A percentile compares a stretch with the other conserved stretches of the same genome.
Evolutionary conservation across 2,797 vertebrate genomes (phyloP).

Genomic region (Phoxinus dragarum): DNA sequence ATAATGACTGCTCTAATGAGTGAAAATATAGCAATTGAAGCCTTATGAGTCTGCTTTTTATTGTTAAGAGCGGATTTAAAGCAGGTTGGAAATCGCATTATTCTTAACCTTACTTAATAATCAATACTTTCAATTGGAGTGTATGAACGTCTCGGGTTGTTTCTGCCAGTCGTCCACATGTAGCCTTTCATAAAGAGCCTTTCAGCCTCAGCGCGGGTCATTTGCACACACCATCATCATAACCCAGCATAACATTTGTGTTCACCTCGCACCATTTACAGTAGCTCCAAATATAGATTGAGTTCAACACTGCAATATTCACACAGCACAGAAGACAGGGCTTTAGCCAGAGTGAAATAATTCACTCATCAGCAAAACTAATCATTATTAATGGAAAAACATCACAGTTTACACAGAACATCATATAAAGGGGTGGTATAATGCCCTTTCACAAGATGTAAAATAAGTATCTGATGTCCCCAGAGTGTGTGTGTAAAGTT

Average conservation of each 20-base stretch:
- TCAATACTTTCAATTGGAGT: background rate
- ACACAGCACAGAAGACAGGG: background rate
- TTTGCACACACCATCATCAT: conserved; percentile 32
- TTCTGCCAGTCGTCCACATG: conserved; percentile 12
- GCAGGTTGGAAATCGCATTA: background rate
- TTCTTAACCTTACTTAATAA: background rate
- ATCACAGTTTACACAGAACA: conserved; percentile 8
- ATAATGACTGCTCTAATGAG: conserved; percentile 3
- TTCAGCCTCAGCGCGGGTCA: conserved; percentile 30
- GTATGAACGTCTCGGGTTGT: background rate
- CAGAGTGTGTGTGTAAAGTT: too few relatives aligned
- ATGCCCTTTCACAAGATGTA: too few relatives aligned
- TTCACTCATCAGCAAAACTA: conserved; percentile 27
- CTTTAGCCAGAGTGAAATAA: background rate
- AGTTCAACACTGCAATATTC: conserved; percentile 19
- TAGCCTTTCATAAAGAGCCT: conserved; percentile 34
- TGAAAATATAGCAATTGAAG: conserved; percentile 9
- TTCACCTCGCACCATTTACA: conserved; percentile 41
- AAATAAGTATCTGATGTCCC: too few relatives aligned
- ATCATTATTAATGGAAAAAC: conserved; percentile 7
- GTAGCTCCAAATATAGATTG: conserved; percentile 40
- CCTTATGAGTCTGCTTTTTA: background rate
- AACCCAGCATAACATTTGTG: conserved; percentile 43
- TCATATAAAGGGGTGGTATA: too few relatives aligned
- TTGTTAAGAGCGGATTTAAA: background rate